Base-by-base conservation (phyloP, 2,888 invertebrate genomes). In the Thereva unica region DNA sequence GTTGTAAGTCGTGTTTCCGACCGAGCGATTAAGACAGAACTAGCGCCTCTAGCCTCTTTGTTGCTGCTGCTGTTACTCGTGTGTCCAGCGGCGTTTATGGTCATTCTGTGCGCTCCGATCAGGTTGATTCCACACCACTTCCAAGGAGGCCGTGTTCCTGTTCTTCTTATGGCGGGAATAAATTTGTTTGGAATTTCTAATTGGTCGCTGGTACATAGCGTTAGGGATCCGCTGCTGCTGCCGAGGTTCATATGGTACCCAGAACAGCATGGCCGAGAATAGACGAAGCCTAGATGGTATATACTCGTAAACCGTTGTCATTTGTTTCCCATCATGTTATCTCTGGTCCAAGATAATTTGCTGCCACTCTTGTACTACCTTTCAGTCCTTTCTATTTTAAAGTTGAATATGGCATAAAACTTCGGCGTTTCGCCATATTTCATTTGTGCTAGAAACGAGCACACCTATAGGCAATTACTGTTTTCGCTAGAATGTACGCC, bases 11-110 rank as follows among this genome's bases (percentile, higher is more conserved):
- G 59, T 68, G 68, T 64, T 65, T 41, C 50, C 42, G 53, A 45
- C 47, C 52, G 59, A 57, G 57, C 64, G 68, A 68, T 68, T 68
- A 68, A 68, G 68, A 68, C 65, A 65, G 54, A 68, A 68, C 68
- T 68, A 64, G 64, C 68, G 68, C 68, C 68, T 68, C 7, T 4
- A 37, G 47, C 40, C 23, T 59, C 59, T 45, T 47, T 49, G 59
- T 45, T 40, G 59, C 59, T 59, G 59, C 59, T 59, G 12, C 23
- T 59, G 59, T 59, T 59, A 59, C 59, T 38, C 59, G 47, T 12
- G 59, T 59, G 59, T 59, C 59, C 59, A 49, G 12, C 59, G 59
- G 59, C 59, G 12, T 59, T 59, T 59, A 59, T 59, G 59, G 59
- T 59, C 59, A 59, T 59, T 59, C 49, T 59, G 59, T 59, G 59